Percentiles rank a stretch among this genome's conserved stretches.
Evolutionary conservation across 1,140 invertebrate species (phyloP).

Genomic region (Portunus trituberculatus): DNA sequence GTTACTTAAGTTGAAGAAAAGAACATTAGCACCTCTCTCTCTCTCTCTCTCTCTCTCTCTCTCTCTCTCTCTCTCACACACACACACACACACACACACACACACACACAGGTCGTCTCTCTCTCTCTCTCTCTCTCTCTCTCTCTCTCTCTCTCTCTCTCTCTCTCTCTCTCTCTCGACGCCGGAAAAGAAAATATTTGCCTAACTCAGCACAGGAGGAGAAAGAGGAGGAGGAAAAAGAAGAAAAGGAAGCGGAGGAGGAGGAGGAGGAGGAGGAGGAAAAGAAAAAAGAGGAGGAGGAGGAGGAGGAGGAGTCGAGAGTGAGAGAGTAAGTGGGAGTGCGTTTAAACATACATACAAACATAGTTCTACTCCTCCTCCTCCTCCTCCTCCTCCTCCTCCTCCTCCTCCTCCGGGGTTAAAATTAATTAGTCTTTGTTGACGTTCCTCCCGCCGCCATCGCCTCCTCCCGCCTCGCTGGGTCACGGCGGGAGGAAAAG

Average conservation of each 20-base stretch:
- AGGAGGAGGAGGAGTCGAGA: no score
- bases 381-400: constrained; percentile 17
- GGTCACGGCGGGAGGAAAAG: no score
- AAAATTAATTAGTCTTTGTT: constrained; percentile 4
- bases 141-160: not conserved
- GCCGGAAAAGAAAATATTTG: not conserved
- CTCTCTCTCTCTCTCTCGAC: not conserved
- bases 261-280: not conserved
- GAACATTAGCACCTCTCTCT: no score
- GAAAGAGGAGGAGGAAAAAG: not conserved
- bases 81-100: no score
- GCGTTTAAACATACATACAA: no score
- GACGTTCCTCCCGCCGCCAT: not conserved
- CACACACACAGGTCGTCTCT: no score
- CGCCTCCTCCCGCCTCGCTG: not conserved
- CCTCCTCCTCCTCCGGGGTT: not conserved
- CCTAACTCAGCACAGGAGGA: not conserved
- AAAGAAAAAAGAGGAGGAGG: no score
- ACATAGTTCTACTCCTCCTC: not conserved
- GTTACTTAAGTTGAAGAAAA: no score
- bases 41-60: no score
- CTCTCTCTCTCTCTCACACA: no score
- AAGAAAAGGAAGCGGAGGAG: not conserved
- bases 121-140: not conserved
- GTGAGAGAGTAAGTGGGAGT: no score